A percentile compares a stretch with the other conserved stretches of the same genome.
phyloP scores from a whole-genome alignment of 2,797 vertebrate genomes.

The Protonibea diacanthus region DNA sequence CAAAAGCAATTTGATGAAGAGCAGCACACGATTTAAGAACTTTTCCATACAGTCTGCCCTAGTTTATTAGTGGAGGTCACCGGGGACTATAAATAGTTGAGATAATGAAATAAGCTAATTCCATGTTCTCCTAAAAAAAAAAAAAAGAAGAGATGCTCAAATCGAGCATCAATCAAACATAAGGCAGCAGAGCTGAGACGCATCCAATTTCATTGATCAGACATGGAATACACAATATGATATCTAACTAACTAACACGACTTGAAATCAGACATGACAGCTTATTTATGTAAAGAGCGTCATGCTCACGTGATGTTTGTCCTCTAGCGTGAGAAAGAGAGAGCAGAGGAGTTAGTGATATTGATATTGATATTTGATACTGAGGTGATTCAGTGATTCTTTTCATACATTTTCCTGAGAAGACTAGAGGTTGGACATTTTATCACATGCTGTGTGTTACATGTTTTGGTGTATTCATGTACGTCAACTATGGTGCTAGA shows the following conservation, averaged over 20 bases:
- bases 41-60: background rate
- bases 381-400: background rate
- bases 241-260: too few relatives aligned
- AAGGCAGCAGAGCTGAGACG: background rate
- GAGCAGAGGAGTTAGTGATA: too few relatives aligned
- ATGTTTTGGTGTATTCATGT: background rate
- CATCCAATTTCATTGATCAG: background rate
- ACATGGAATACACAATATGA: too few relatives aligned
- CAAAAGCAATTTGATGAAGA: slow-evolving; percentile 14
- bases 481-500: too few relatives aligned
- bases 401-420: background rate
- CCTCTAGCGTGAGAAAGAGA: too few relatives aligned
- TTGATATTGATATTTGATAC: too few relatives aligned
- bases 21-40: background rate
- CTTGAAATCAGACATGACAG: background rate
- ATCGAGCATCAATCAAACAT: background rate
- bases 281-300: background rate
- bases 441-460: background rate
- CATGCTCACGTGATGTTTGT: background rate
- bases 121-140: background rate
- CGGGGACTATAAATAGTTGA: background rate
- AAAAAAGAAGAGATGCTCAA: background rate
- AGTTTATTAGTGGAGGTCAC: background rate
- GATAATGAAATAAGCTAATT: background rate
- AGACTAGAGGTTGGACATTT: background rate